A percentile compares a stretch with the other conserved stretches of the same genome.
Conservation (phyloP, 1,140 invertebrate genomes). For the Halesus radiatus region DNA sequence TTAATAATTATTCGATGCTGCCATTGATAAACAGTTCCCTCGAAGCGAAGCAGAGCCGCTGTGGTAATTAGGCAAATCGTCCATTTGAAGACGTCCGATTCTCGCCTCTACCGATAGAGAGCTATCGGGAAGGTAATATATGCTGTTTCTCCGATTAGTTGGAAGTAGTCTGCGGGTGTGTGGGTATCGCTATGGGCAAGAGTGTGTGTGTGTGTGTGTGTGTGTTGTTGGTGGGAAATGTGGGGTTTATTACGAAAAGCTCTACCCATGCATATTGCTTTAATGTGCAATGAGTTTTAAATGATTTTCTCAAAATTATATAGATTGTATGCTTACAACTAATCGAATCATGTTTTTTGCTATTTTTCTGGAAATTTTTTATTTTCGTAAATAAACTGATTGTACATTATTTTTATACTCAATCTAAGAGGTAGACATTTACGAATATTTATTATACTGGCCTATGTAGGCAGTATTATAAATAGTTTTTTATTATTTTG, state of each 20-base stretch:
- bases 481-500: too few relatives aligned
- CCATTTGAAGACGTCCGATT: slow-evolving; percentile 33
- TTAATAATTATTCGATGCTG: too few relatives aligned
- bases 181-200: not conserved
- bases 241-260: not conserved
- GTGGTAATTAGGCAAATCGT: slow-evolving; percentile 32
- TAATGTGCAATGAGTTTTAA: not conserved
- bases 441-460: too few relatives aligned
- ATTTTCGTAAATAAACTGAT: too few relatives aligned
- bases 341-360: too few relatives aligned
- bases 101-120: slow-evolving; percentile 20
- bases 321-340: too few relatives aligned
- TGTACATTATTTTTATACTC: too few relatives aligned
- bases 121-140: slow-evolving; percentile 10
- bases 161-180: not conserved
- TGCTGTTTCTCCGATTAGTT: slow-evolving; percentile 25
- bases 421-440: too few relatives aligned
- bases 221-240: not conserved
- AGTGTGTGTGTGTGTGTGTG: not conserved
- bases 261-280: not conserved
- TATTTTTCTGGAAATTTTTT: too few relatives aligned
- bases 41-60: not conserved
- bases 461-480: too few relatives aligned
- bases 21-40: slow-evolving; percentile 1
- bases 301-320: too few relatives aligned